phyloP scores from a whole-genome alignment of 2,888 invertebrate genomes.

The Ichneumoninae sp. region DNA sequence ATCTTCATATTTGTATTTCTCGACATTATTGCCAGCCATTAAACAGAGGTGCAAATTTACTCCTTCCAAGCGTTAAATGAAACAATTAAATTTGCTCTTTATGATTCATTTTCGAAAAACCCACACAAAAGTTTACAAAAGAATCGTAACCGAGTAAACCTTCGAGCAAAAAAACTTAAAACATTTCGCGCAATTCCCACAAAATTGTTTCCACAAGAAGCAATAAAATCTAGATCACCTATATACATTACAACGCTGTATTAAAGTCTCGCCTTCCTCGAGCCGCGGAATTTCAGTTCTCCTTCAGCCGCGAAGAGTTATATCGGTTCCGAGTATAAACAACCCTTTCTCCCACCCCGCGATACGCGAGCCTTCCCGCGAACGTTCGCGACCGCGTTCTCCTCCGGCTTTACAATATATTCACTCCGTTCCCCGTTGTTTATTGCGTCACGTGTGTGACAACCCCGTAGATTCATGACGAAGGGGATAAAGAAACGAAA shows the following conservation, averaged over 20 bases:
- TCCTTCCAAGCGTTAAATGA: too few relatives aligned
- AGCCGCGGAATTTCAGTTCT: constrained; percentile 5
- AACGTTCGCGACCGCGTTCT: not conserved
- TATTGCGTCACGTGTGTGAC: constrained; percentile 22
- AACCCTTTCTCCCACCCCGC: constrained; percentile 3
- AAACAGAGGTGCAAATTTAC: too few relatives aligned
- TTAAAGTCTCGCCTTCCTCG: constrained; percentile 1
- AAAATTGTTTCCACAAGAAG: not conserved
- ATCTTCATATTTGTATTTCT: too few relatives aligned
- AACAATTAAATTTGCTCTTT: too few relatives aligned
- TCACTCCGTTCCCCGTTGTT: constrained; percentile 12
- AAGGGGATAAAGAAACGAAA: constrained; percentile 26
- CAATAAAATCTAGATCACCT: constrained; percentile 1
- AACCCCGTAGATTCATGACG: constrained; percentile 19
- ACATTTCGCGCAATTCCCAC: not conserved
- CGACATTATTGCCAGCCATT: too few relatives aligned
- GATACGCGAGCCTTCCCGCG: not conserved
- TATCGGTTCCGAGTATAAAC: constrained; percentile 7
- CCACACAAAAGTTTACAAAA: too few relatives aligned
- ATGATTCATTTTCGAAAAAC: too few relatives aligned
- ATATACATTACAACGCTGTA: not conserved
- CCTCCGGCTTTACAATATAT: not conserved
- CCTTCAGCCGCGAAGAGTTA: not conserved
- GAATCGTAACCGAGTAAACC: not conserved
- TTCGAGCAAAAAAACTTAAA: not conserved